Percentiles rank a stretch among this genome's conserved stretches.
Evolutionary conservation across 1,140 invertebrate species (phyloP).

Genomic region (Megalonaias nervosa): DNA sequence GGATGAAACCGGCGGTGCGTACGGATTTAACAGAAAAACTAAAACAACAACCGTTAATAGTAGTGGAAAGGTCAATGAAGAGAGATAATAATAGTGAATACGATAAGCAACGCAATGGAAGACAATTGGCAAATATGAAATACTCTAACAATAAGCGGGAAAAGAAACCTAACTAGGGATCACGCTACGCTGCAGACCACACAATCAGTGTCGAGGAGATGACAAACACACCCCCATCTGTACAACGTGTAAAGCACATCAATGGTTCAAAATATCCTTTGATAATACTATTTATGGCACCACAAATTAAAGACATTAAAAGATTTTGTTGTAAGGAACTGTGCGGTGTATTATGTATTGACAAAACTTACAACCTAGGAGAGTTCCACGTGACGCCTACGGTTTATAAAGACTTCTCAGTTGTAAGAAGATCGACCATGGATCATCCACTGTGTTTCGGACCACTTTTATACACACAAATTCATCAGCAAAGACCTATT

Average conservation of each 20-base stretch:
- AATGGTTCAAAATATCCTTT: slow-evolving; percentile 7
- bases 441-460: slow-evolving; percentile 20
- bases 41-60: not conserved
- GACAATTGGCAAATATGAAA: slow-evolving; percentile 9
- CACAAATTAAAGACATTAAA: slow-evolving; percentile 12
- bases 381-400: slow-evolving; percentile 15
- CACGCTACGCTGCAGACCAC: not conserved
- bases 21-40: not conserved
- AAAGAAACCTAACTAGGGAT: not conserved
- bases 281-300: slow-evolving; percentile 1
- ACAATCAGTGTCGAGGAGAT: slow-evolving; percentile 9
- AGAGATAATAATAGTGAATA: not conserved
- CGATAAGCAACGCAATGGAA: not conserved
- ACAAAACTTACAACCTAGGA: slow-evolving; percentile 20
- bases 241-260: slow-evolving; percentile 11
- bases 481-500: too few species aligned
- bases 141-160: not conserved
- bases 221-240: slow-evolving; percentile 1
- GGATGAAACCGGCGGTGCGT: too few species aligned
- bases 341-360: not conserved
- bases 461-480: not conserved
- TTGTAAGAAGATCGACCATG: not conserved
- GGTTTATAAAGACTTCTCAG: slow-evolving; percentile 7
- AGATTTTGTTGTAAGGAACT: slow-evolving; percentile 1
- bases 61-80: slow-evolving; percentile 1